Conservation (phyloP, 2,113 vertebrate species). For the Muntiacus reevesi region DNA sequence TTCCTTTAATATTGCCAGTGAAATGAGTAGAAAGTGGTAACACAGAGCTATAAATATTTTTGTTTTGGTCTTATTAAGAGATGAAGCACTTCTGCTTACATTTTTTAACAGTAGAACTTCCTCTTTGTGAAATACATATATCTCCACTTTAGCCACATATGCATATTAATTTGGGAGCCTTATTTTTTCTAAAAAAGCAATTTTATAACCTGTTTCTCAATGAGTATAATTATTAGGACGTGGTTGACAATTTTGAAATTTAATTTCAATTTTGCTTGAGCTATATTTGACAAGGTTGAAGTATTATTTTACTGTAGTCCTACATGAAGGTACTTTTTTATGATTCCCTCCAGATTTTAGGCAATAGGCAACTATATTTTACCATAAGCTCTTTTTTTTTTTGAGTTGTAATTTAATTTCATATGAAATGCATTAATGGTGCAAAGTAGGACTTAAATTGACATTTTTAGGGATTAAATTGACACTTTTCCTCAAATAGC, state of each 20-base stretch:
- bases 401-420: not conserved
- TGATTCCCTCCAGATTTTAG: not conserved
- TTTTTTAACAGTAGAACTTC: not conserved
- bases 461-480: not conserved
- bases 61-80: not conserved
- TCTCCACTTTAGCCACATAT: not conserved
- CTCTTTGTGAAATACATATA: not conserved
- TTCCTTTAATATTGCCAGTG: not conserved
- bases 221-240: not conserved
- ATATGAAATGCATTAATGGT: not conserved
- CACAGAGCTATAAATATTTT: not conserved
- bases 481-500: not conserved
- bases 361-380: not conserved
- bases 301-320: not conserved
- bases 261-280: not conserved
- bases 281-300: not conserved
- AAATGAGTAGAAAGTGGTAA: not conserved
- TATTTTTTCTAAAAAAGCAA: not conserved
- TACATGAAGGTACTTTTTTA: not conserved
- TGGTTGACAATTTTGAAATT: not conserved
- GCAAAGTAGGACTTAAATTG: not conserved
- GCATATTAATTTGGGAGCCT: not conserved
- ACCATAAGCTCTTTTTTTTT: not conserved
- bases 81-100: not conserved
- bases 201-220: not conserved